Base-by-base conservation (phyloP, 2,888 invertebrate genomes). In the Neoascia interrupta region DNA sequence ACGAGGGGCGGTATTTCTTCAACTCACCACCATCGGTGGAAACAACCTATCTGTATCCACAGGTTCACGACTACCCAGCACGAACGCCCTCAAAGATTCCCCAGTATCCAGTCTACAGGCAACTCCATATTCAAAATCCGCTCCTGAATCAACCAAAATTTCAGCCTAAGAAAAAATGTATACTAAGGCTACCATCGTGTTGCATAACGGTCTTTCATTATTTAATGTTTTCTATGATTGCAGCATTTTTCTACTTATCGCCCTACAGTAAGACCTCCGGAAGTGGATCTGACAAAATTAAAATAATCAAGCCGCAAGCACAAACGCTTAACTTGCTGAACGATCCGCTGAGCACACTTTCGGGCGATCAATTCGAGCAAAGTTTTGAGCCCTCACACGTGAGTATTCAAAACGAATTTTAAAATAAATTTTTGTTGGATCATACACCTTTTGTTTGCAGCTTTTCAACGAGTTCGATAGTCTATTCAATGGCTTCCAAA, bases 1-100 rank as follows among this genome's bases (percentile, higher is more conserved):
- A 89, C 0, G 90, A 90, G 82, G 91, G 91, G 37, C 88, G 89
- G 34, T 89, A 89, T 82, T 87, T 89, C 21, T 85, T 85, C 36
- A 74, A 83, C 1, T 87, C 88, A 21, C 87, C 88, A 28, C 89
- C 89, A 76, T 87, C 90, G 4, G 86, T 92, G 15, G 92, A 92
- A 82, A 92, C 92, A 1, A 92, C 92, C 1, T 92, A 92, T 85
- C 85, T 91, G 37, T 90, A 91, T 81, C 89, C 91, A 23, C 88
- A 88, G 81, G 85, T 86, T 3, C 84, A 87, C 75, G 86, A 87
- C 16, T 84, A 85, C 81, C 81, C 45, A 68, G 73, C 83, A 79
- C 83, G 83, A 26, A 19, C 53, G 3, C 73, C 81, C 10, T 70
- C 83, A 21, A 82, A 84, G 8, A 82, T 81, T 56, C 85, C 86